Conservation (phyloP, 2,797 vertebrate genomes). For the Hydrophis major region DNA sequence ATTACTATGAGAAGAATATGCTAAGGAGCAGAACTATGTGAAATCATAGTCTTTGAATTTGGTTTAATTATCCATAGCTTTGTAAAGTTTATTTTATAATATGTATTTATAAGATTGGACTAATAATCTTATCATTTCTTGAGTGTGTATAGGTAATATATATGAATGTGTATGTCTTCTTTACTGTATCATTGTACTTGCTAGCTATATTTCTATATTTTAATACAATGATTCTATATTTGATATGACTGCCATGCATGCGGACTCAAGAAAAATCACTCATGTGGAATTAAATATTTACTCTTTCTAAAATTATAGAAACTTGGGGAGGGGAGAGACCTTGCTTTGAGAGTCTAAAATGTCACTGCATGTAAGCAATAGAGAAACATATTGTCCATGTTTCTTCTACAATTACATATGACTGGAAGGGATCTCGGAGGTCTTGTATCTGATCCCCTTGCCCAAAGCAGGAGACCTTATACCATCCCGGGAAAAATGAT, state of each 20-base stretch:
- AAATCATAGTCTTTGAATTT: neutral
- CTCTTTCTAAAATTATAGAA: neutral
- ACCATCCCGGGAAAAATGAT: too few species aligned
- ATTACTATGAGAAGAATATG: neutral
- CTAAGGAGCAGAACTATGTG: neutral
- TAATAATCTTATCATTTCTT: too few species aligned
- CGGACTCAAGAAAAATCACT: neutral
- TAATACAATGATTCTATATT: neutral
- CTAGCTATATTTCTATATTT: neutral
- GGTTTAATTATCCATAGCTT: neutral
- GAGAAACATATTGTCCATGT: neutral
- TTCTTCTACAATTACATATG: too few species aligned
- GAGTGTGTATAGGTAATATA: too few species aligned
- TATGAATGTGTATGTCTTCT: too few species aligned
- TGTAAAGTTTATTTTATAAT: neutral
- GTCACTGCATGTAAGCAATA: neutral
- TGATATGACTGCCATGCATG: neutral
- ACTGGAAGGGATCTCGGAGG: too few species aligned
- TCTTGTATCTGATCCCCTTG: too few species aligned
- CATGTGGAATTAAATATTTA: neutral
- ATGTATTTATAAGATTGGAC: neutral
- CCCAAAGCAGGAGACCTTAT: too few species aligned
- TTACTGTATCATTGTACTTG: neutral
- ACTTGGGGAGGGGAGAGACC: too few species aligned
- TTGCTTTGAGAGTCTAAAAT: too few species aligned